Conservation (phyloP, 2,113 vertebrate genomes). For the Todiramphus chloris region DNA sequence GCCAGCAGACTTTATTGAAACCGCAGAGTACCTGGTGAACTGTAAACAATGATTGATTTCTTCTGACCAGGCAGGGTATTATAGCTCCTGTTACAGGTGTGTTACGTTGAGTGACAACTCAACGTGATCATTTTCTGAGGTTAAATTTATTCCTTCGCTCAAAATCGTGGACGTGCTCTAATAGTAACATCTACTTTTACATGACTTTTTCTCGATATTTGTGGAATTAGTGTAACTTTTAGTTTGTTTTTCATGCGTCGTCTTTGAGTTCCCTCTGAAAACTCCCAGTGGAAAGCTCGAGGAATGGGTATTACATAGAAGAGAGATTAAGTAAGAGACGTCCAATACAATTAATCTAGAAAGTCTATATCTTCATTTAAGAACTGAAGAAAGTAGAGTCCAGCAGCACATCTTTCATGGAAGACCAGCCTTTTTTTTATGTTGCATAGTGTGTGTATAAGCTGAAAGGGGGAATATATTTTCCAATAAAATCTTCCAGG, state of each 20-base stretch:
- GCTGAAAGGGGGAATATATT: slow-evolving; percentile 16
- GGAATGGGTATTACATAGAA: neutral
- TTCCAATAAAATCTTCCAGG: slow-evolving; percentile 20
- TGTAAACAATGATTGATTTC: neutral
- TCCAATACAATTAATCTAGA: neutral
- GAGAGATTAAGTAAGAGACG: neutral
- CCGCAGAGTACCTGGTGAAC: slow-evolving; percentile 10
- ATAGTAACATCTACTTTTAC: neutral
- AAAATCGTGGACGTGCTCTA: neutral
- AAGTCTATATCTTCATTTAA: neutral
- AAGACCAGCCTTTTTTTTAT: neutral
- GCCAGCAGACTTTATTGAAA: neutral
- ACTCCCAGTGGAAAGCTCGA: neutral
- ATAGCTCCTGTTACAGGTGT: neutral
- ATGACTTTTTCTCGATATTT: neutral
- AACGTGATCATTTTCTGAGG: neutral
- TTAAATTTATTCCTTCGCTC: neutral
- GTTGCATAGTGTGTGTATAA: neutral
- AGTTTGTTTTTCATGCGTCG: neutral
- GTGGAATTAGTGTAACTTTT: neutral
- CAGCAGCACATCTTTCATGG: neutral
- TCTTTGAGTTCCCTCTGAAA: neutral
- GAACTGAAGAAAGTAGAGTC: neutral
- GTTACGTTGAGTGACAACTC: neutral
- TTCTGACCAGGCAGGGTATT: neutral